phyloP scores from a whole-genome alignment of 2,888 invertebrate species.

The Timema podura region DNA sequence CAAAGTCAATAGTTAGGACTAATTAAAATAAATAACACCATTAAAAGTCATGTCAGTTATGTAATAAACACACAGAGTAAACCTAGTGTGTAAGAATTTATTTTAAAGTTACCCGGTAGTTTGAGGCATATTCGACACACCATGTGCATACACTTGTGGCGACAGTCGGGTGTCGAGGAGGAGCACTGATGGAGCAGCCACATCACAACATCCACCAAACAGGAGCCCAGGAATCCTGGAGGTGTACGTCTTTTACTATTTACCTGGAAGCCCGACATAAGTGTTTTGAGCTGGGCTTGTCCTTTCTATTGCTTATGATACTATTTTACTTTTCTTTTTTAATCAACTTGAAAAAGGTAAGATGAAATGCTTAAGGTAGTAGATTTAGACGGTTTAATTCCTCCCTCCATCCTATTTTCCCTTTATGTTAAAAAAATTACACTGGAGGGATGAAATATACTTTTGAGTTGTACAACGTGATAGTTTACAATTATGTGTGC shows the following conservation, averaged over 20 bases:
- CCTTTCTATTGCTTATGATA: too few relatives aligned
- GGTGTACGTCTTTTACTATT: slow-evolving; percentile 43
- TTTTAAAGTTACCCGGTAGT: slow-evolving; percentile 20
- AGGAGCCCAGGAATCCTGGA: slow-evolving; percentile 42
- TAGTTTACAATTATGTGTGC: too few relatives aligned
- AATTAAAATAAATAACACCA: too few relatives aligned
- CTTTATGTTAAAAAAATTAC: too few relatives aligned
- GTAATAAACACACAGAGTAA: not conserved
- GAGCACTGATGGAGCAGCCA: slow-evolving; percentile 52
- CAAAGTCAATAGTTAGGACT: too few relatives aligned
- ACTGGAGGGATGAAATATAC: too few relatives aligned
- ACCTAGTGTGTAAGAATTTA: not conserved
- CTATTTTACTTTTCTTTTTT: too few relatives aligned
- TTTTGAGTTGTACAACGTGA: too few relatives aligned
- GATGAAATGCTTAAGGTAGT: not conserved
- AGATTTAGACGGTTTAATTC: not conserved
- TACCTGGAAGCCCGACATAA: not conserved
- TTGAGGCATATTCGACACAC: slow-evolving; percentile 38
- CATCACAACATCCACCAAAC: slow-evolving; percentile 44
- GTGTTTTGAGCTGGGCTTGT: too few relatives aligned
- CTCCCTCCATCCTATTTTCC: too few relatives aligned
- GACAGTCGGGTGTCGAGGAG: slow-evolving; percentile 45
- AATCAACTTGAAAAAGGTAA: not conserved
- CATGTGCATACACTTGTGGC: slow-evolving; percentile 49
- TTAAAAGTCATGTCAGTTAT: too few relatives aligned